phyloP scores from a whole-genome alignment of 2,797 vertebrate genomes.

The Rhynchotus rufescens region DNA sequence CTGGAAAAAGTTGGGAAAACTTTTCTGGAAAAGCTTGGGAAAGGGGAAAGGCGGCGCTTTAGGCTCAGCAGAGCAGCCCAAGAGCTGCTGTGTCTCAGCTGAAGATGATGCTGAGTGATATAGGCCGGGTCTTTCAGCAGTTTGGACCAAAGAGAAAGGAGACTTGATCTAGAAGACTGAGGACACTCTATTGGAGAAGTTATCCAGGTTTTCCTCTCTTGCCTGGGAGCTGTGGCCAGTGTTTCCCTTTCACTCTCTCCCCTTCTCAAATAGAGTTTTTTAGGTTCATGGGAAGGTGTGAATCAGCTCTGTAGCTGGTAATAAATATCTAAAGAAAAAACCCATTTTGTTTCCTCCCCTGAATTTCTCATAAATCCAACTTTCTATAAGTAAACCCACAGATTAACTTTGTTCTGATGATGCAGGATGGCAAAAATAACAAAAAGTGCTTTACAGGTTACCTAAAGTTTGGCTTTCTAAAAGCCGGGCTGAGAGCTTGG shows the following conservation, averaged over 20 bases:
- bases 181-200: background rate
- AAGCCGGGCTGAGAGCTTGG: background rate
- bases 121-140: too few species aligned
- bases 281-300: background rate
- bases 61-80: too few species aligned
- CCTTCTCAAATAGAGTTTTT: background rate
- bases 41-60: too few species aligned
- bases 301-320: background rate
- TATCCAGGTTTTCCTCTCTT: background rate
- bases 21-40: too few species aligned
- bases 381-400: background rate
- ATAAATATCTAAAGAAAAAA: background rate
- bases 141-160: background rate
- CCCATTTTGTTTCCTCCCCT: fast-evolving
- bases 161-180: background rate
- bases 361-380: fast-evolving
- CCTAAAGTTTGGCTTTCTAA: background rate
- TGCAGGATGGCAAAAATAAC: background rate
- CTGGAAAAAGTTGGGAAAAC: too few species aligned
- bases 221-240: background rate
- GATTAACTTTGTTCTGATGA: background rate
- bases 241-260: background rate
- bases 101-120: fast-evolving
- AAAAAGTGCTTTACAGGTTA: background rate
- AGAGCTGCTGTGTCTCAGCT: background rate